Evolutionary conservation across 2,888 invertebrate species (phyloP).

Genomic region (Bembecia ichneumoniformis): DNA sequence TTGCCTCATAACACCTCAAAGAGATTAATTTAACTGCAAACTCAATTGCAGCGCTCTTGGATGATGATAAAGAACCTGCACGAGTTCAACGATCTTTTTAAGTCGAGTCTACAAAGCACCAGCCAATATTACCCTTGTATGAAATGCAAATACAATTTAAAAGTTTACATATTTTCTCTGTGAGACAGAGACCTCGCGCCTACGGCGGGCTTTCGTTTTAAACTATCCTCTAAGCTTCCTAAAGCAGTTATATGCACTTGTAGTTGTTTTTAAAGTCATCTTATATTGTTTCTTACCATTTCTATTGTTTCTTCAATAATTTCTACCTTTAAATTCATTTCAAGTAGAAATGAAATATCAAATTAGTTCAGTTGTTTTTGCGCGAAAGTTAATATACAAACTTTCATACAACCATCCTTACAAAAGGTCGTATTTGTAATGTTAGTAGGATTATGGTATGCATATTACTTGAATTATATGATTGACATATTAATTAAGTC

Average conservation of each 20-base stretch:
- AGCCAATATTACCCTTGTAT: constrained; percentile 63
- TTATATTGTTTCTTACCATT: too few species aligned
- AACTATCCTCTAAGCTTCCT: constrained; percentile 5
- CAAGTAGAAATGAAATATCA: too few species aligned
- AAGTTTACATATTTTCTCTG: constrained; percentile 65
- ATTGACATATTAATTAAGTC: too few species aligned
- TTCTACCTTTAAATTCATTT: too few species aligned
- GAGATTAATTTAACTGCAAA: constrained; percentile 5
- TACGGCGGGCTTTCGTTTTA: constrained; percentile 26
- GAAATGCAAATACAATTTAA: constrained; percentile 70
- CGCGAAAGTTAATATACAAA: too few species aligned
- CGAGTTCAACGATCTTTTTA: background rate
- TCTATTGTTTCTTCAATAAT: too few species aligned
- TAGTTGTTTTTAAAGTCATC: background rate
- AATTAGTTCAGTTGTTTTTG: too few species aligned
- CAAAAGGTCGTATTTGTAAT: too few species aligned
- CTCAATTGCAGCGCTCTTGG: constrained; percentile 3
- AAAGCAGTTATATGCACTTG: background rate
- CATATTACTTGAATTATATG: too few species aligned
- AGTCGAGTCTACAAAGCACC: constrained; percentile 32
- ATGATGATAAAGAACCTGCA: constrained; percentile 1
- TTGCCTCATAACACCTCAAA: background rate
- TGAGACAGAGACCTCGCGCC: constrained; percentile 49
- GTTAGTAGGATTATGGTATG: too few species aligned
- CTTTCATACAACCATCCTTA: too few species aligned